Evolutionary conservation across 2,797 vertebrate species (phyloP), one percentile per base, ranked within the genome.

Genomic region (Tadarida brasiliensis): DNA sequence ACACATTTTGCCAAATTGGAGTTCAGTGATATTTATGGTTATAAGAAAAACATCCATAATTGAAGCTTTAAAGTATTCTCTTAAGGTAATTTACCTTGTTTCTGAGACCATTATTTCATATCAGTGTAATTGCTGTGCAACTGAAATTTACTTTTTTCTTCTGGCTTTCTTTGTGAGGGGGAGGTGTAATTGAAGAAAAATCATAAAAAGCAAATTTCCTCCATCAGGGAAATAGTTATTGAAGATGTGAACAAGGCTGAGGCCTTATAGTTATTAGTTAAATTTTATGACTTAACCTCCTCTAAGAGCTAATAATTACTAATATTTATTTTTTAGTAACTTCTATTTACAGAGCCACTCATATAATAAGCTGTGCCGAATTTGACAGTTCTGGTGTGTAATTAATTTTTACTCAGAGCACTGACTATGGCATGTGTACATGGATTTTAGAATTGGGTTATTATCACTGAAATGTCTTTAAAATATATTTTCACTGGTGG

Each of bases 251-350:
- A 65, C 15, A 80, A 28, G 47, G 67, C 82, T 63, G 94, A 71
- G 91, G 24, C 19, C 78, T 94, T 92, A 35, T 11, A 73, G 65
- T 77, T 92, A 70, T 19, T 94, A 17, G 10, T 87, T 92, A 95
- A 70, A 84, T 92, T 94, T 96, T 96, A 77, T 91, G 30, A 76
- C 57, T 94, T 88, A 59, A 47, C 78, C 57, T 92, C 35, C 86
- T 94, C 90, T 96, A 95, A 95, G 30, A 97, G 67, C 91, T 95
- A 95, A 91, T 95, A 81, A 70, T 95, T 95, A 95, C 73, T 92
- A 95, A 83, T 94, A 84, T 30, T 77, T 85, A 65, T 57, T 85
- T 95, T 95, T 96, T 77, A 83, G 86, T 96, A 89, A 93, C 20
- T 88, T 95, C 30, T 90, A 6, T 96, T 96, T 94, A 68, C 47